These are phyloP conservation scores for Drosophila borealis DNA, from an alignment of 2,888 invertebrate species.

Conservation along the genomic window DNA sequence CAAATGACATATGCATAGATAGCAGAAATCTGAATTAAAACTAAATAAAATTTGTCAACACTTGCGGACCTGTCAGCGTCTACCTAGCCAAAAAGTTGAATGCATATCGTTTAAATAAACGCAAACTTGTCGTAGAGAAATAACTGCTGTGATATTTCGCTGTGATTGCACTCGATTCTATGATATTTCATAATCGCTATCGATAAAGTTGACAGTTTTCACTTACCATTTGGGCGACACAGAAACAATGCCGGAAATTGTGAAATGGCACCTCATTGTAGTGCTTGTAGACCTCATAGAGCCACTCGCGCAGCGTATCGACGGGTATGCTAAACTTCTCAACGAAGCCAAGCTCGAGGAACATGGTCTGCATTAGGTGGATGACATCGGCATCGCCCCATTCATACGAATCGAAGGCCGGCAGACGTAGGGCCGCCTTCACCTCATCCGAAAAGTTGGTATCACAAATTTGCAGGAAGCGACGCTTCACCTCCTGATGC, in stretches of 20 bases:
- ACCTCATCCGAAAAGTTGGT: slow-evolving; percentile 85
- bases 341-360: slow-evolving; percentile 90
- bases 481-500: slow-evolving; percentile 85
- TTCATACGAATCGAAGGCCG: slow-evolving; percentile 91
- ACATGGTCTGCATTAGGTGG: slow-evolving; percentile 92
- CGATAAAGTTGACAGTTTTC: not conserved
- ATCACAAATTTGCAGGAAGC: slow-evolving; percentile 85
- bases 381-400: slow-evolving; percentile 93
- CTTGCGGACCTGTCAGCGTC: too few species aligned
- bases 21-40: too few species aligned
- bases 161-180: too few species aligned
- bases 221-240: slow-evolving; percentile 94
- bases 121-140: too few species aligned
- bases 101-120: too few species aligned
- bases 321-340: slow-evolving; percentile 91
- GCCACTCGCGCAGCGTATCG: slow-evolving; percentile 89
- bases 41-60: too few species aligned
- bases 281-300: slow-evolving; percentile 91
- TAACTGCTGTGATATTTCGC: too few species aligned
- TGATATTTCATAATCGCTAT: too few species aligned
- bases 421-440: slow-evolving; percentile 84
- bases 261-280: slow-evolving; percentile 95
- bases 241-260: slow-evolving; percentile 94
- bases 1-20: too few species aligned
- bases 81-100: too few species aligned